These are phyloP conservation scores for Drosophila fuyamai DNA, from an alignment of 1,140 invertebrate species.

Conservation along the genomic window DNA sequence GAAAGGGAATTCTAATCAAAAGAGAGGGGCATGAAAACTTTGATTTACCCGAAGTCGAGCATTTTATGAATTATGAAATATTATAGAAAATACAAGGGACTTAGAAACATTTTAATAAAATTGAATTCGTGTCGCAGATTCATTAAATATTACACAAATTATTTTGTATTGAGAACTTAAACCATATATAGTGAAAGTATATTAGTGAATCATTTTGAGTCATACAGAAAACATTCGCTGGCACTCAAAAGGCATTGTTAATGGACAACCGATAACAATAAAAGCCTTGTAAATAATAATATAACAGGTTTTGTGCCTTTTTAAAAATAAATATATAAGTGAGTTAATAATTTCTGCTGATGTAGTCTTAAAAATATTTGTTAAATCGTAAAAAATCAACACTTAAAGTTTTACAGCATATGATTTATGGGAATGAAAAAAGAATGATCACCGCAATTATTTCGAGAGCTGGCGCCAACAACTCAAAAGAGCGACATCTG, in stretches of 20 bases:
- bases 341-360: not conserved
- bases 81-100: not conserved
- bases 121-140: not conserved
- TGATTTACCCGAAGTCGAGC: conserved; percentile 23
- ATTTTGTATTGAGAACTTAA: too few relatives aligned
- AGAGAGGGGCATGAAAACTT: conserved; percentile 35
- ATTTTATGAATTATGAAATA: conserved; percentile 31
- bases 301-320: not conserved
- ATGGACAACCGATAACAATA: not conserved
- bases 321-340: not conserved
- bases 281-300: not conserved
- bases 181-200: too few relatives aligned
- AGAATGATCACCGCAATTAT: conserved; percentile 55
- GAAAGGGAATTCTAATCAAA: conserved; percentile 53
- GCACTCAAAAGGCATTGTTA: too few relatives aligned
- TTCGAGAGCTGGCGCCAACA: conserved; percentile 60
- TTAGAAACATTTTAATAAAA: not conserved
- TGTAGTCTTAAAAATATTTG: conserved; percentile 17
- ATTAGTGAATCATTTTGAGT: too few relatives aligned
- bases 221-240: too few relatives aligned
- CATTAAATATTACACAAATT: too few relatives aligned
- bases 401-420: conserved; percentile 37
- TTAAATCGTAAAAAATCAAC: conserved; percentile 38
- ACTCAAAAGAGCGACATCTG: conserved; percentile 12
- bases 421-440: conserved; percentile 46